These are phyloP conservation scores for Thaleichthys pacificus DNA, from an alignment of 2,797 vertebrate species.

Conservation along the genomic window DNA sequence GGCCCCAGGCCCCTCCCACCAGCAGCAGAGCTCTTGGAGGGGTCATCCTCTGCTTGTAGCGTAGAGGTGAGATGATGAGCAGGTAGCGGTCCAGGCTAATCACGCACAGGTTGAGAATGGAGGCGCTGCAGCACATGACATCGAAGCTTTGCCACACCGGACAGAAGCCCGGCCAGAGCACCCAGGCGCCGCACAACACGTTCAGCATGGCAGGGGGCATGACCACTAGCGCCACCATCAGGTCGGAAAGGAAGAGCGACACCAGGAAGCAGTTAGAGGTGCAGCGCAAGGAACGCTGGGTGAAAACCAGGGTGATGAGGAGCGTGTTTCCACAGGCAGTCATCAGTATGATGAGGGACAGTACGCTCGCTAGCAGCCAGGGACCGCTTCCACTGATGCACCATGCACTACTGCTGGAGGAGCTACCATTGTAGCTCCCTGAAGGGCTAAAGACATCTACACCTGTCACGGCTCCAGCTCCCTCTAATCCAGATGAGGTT, in stretches of 20 bases:
- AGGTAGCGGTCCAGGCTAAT: conserved; percentile 97
- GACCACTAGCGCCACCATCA: conserved; percentile 96
- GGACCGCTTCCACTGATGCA: conserved; percentile 76
- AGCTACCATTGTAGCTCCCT: conserved; percentile 63
- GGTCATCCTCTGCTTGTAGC: conserved; percentile 96
- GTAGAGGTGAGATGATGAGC: conserved; percentile 93
- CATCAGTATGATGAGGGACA: conserved; percentile 88
- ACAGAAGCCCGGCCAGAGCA: conserved; percentile 86
- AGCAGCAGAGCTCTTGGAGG: conserved; percentile 83
- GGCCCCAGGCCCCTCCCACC: conserved; percentile 86
- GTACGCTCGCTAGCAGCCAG: conserved; percentile 84
- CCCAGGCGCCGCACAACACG: conserved; percentile 89
- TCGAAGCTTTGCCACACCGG: conserved; percentile 94
- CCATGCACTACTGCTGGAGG: conserved; percentile 64
- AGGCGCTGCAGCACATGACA: conserved; percentile 98
- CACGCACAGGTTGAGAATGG: conserved; percentile 95
- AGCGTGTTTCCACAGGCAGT: conserved; percentile 86
- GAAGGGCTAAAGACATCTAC: conserved; percentile 23
- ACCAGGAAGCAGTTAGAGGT: conserved; percentile 97
- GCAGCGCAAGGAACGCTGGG: conserved; percentile 91
- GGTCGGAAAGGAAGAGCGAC: conserved; percentile 94
- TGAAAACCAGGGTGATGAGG: conserved; percentile 88
- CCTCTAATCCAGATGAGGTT: conserved; percentile 44
- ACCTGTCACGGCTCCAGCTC: conserved; percentile 27
- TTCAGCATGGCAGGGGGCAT: conserved; percentile 98